Evolutionary conservation across 2,113 vertebrate genomes (phyloP).

Genomic region (Mustela lutreola): DNA sequence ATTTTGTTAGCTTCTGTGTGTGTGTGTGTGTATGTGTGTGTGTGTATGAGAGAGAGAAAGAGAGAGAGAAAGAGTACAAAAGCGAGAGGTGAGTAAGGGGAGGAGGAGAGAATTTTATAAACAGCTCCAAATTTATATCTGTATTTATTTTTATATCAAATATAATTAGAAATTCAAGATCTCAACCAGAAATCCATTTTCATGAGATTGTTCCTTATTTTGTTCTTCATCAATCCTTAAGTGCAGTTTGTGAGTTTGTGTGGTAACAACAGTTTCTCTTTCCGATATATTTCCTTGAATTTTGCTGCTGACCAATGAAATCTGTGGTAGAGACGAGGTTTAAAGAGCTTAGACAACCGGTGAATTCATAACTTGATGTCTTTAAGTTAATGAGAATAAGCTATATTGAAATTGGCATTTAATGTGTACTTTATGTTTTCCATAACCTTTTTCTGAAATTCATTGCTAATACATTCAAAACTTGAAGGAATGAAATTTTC

Average conservation of each 20-base stretch:
- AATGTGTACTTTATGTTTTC: not conserved
- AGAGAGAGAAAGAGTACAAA: not conserved
- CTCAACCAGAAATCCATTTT: not conserved
- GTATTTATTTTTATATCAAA: not conserved
- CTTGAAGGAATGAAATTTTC: not conserved
- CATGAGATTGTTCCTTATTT: not conserved
- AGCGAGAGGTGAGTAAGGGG: not conserved
- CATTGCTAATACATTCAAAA: not conserved
- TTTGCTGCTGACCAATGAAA: not conserved
- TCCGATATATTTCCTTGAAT: not conserved
- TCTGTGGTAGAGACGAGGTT: not conserved
- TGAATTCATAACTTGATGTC: not conserved
- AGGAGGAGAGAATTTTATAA: not conserved
- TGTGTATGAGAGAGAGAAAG: not conserved
- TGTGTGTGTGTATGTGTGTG: not conserved
- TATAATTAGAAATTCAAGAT: slow-evolving; percentile 20
- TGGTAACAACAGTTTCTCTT: not conserved
- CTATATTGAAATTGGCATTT: not conserved
- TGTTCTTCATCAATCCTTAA: not conserved
- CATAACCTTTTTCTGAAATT: not conserved
- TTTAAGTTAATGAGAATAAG: not conserved
- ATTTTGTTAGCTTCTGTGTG: not conserved
- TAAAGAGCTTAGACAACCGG: not conserved
- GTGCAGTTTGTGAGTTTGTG: not conserved
- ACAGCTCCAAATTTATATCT: not conserved